These are phyloP conservation scores for Neolamprologus sp. DNA, from an alignment of 2,113 vertebrate genomes.

Conservation along the genomic window DNA sequence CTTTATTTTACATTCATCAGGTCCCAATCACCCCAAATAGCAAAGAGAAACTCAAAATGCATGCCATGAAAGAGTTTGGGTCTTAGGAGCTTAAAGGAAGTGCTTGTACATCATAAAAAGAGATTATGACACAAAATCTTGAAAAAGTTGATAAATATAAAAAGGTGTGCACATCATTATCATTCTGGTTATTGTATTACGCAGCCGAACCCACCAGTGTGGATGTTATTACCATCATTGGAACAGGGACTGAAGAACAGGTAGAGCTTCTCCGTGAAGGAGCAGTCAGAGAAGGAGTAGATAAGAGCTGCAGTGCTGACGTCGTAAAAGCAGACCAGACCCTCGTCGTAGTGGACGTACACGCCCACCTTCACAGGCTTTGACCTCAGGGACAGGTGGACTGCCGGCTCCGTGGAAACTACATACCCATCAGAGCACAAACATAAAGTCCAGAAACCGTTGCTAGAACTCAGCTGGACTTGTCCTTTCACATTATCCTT, in stretches of 20 bases:
- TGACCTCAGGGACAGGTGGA: background rate
- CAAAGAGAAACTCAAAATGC: fast-evolving
- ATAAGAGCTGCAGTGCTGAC: background rate
- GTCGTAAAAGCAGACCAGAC: background rate
- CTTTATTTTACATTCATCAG: background rate
- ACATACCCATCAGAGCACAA: background rate
- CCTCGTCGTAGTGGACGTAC: background rate
- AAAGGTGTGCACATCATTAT: background rate
- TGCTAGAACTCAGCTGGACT: background rate
- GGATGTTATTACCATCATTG: background rate
- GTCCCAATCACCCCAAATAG: background rate
- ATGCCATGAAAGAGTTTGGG: fast-evolving
- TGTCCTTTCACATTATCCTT: background rate
- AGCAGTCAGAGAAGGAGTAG: background rate
- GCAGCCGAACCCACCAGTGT: background rate
- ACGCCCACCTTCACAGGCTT: background rate
- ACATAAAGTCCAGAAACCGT: background rate
- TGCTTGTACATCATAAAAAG: background rate
- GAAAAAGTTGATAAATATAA: background rate
- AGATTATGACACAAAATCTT: background rate
- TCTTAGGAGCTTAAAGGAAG: background rate
- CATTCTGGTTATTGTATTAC: background rate
- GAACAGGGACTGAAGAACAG: background rate
- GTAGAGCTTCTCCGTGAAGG: background rate
- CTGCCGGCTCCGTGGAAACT: background rate